phyloP scores from a whole-genome alignment of 2,797 vertebrate species.

The Liasis olivaceus region DNA sequence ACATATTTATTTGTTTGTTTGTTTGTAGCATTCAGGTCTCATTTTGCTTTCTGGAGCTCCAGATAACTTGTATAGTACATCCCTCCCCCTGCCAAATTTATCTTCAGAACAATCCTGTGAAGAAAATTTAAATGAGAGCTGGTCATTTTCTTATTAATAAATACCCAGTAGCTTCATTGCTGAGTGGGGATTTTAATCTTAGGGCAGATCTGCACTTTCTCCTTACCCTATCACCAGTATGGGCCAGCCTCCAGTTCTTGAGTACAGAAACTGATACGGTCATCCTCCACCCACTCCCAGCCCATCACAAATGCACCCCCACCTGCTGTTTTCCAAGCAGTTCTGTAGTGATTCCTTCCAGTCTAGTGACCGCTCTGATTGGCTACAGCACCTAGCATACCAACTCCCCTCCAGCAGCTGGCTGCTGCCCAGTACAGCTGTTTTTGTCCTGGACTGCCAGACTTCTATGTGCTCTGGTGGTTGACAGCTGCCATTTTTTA shows the following conservation, averaged over 20 bases:
- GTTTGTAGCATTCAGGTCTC: not conserved
- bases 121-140: not conserved
- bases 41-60: not conserved
- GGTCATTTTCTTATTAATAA: not conserved
- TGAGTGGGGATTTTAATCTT: not conserved
- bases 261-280: not conserved
- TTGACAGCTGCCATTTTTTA: not conserved
- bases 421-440: not conserved
- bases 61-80: not conserved
- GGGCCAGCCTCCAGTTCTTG: not conserved
- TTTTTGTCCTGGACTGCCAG: not conserved
- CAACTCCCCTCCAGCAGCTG: too few species aligned
- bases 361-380: too few species aligned
- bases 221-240: not conserved
- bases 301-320: not conserved
- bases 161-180: not conserved
- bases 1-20: not conserved
- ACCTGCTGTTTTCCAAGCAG: not conserved
- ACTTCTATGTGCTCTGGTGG: not conserved
- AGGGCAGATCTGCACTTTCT: not conserved
- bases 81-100: not conserved
- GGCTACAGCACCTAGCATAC: too few species aligned
- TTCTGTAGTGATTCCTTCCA: too few species aligned
- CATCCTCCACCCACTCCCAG: not conserved
- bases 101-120: not conserved